These are phyloP conservation scores for Acrocephalus kingi DNA, from an alignment of 2,113 vertebrate genomes.

Conservation along the genomic window DNA sequence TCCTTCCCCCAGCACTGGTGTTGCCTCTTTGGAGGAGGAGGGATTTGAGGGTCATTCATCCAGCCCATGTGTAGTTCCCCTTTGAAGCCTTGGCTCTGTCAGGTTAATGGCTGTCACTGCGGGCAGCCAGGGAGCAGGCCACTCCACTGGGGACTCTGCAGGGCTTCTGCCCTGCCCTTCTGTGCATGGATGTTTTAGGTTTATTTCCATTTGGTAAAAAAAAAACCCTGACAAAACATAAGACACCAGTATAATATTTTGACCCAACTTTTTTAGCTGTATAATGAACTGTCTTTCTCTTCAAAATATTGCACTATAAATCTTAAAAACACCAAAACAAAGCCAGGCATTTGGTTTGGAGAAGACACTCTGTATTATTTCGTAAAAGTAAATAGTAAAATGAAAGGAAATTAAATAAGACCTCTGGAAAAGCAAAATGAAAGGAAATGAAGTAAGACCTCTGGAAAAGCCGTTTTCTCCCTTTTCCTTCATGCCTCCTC, in stretches of 20 bases:
- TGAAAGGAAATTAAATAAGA: conserved; percentile 27
- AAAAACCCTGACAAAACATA: not conserved
- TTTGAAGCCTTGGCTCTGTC: not conserved
- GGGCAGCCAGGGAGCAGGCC: not conserved
- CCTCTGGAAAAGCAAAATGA: conserved; percentile 48
- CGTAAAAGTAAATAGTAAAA: conserved; percentile 39
- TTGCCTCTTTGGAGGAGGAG: not conserved
- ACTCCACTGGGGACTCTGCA: accelerated
- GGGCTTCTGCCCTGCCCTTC: not conserved
- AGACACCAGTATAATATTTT: not conserved
- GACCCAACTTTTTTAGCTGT: not conserved
- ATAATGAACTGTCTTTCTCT: not conserved
- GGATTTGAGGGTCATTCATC: not conserved
- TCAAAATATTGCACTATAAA: conserved; percentile 6
- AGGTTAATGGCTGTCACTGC: not conserved
- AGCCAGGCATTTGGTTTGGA: conserved; percentile 28
- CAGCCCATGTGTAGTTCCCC: not conserved
- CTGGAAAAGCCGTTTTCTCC: conserved; percentile 43
- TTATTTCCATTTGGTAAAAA: not conserved
- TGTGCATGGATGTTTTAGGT: not conserved
- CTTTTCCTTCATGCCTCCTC: not conserved
- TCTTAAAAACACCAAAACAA: not conserved
- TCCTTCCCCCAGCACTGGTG: accelerated
- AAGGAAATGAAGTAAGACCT: conserved; percentile 23
- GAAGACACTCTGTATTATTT: conserved; percentile 10